Conservation (phyloP, 1,140 invertebrate species). For the Penaeus japonicus region DNA sequence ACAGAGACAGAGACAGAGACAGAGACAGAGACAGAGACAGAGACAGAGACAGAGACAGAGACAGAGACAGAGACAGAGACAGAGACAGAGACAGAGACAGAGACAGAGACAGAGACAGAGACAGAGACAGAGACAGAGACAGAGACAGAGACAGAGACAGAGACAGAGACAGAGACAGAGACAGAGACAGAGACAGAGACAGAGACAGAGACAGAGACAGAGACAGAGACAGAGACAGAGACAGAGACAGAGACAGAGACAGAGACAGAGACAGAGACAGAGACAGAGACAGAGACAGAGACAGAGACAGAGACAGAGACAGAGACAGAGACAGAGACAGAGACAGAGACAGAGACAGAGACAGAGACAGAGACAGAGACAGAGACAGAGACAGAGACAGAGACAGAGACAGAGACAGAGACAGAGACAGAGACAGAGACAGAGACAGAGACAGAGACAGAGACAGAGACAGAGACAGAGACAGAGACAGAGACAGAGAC, state of each 20-base stretch:
- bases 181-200: neutral
- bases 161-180: no score
- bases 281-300: neutral
- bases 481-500: neutral
- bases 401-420: neutral
- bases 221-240: neutral
- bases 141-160: no score
- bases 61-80: neutral
- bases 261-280: neutral
- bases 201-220: neutral
- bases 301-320: neutral
- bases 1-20: neutral
- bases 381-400: neutral
- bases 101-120: slow-evolving; percentile 2
- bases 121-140: slow-evolving; percentile 27
- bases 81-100: slow-evolving; percentile 21
- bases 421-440: neutral
- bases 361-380: no score
- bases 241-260: neutral
- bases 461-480: neutral
- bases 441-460: no score
- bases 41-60: neutral
- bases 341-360: no score
- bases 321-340: no score
- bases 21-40: neutral